Conservation (phyloP, 92 coral and sea anemone genomes). For the Virgularia gustaviana region DNA sequence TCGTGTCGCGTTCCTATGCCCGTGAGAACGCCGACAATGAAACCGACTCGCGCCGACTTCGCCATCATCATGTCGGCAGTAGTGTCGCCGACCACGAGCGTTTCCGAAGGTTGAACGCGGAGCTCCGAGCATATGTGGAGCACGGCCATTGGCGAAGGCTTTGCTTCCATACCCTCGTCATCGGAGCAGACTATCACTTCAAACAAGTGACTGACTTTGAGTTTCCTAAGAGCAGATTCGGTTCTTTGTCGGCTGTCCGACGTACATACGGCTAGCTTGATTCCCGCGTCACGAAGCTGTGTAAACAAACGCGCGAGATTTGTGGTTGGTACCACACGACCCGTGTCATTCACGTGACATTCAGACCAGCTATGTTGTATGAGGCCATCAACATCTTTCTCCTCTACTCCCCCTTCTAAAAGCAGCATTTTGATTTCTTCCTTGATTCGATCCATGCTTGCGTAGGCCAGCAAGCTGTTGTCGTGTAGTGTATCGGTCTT, state of each 20-base stretch:
- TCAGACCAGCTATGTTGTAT: conserved; percentile 72
- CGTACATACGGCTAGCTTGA: conserved; percentile 88
- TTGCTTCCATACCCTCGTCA: conserved; percentile 69
- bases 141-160: conserved; percentile 90
- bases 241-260: conserved; percentile 84
- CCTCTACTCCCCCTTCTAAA: conserved; percentile 59
- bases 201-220: conserved; percentile 66
- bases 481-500: conserved; percentile 64
- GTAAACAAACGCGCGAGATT: conserved; percentile 69
- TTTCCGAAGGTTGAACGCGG: conserved; percentile 63
- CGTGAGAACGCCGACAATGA: conserved; percentile 81
- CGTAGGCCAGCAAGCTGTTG: conserved; percentile 84
- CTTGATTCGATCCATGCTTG: conserved; percentile 78
- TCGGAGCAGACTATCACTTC: conserved; percentile 85
- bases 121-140: conserved; percentile 75
- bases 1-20: conserved; percentile 96
- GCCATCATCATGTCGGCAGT: conserved; percentile 91
- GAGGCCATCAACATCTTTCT: conserved; percentile 47
- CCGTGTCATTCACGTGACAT: conserved; percentile 69
- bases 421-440: conserved; percentile 73
- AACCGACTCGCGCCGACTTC: conserved; percentile 79
- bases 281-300: conserved; percentile 65
- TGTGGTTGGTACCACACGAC: conserved; percentile 67
- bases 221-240: conserved; percentile 72
- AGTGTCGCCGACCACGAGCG: conserved; percentile 88